Evolutionary conservation across 1,140 invertebrate genomes (phyloP).

Genomic region (Drosophila arawakana): DNA sequence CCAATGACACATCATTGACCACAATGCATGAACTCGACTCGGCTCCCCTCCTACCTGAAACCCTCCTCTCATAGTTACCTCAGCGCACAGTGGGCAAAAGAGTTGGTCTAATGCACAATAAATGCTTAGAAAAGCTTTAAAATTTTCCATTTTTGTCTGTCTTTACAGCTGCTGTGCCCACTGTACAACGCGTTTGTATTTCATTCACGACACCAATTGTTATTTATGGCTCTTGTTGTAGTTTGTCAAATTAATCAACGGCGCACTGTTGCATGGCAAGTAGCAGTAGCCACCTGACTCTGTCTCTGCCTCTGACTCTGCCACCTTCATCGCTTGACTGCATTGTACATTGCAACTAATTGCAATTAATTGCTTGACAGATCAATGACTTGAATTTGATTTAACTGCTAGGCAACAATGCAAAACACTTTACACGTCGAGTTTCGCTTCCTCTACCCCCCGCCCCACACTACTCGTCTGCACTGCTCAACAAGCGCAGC

Average conservation of each 20-base stretch:
- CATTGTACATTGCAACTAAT: conserved; percentile 62
- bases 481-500: too few relatives aligned
- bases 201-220: conserved; percentile 43
- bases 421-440: conserved; percentile 26
- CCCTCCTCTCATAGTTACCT: neutral
- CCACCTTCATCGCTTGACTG: neutral
- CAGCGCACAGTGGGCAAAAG: neutral
- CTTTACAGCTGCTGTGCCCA: neutral
- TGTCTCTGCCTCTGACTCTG: neutral
- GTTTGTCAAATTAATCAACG: conserved; percentile 58
- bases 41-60: neutral
- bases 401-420: neutral
- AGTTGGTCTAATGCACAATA: too few relatives aligned
- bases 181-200: conserved; percentile 33
- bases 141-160: too few relatives aligned
- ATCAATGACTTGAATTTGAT: conserved; percentile 37
- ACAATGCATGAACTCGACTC: neutral
- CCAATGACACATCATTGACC: conserved; percentile 25
- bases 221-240: conserved; percentile 47
- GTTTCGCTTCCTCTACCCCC: too few relatives aligned
- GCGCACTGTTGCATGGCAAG: conserved; percentile 41
- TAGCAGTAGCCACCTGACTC: neutral
- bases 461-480: too few relatives aligned
- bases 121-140: too few relatives aligned
- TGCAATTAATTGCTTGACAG: conserved; percentile 74